These are phyloP conservation scores for Euphonia xanthogaster DNA, from an alignment of 2,797 vertebrate genomes.

Conservation along the genomic window DNA sequence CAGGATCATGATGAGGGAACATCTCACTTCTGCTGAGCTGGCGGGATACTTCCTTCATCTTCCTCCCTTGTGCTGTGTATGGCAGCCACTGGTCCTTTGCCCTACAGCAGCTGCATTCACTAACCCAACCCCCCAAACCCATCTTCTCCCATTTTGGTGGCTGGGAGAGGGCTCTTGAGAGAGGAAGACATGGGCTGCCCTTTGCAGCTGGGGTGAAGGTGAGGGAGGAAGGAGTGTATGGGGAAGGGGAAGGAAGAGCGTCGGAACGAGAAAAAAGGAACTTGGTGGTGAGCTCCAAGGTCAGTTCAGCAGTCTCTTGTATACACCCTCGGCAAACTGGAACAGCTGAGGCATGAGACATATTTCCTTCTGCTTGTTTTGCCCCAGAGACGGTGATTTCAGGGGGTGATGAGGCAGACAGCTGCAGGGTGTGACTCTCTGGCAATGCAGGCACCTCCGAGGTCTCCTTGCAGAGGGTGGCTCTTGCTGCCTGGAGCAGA, in stretches of 20 bases:
- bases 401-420: neutral
- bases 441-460: neutral
- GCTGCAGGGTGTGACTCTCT: constrained; percentile 25
- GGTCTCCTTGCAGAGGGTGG: neutral
- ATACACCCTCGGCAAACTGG: neutral
- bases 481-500: neutral
- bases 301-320: neutral
- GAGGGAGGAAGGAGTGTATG: neutral
- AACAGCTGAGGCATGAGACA: neutral
- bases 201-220: neutral
- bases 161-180: neutral
- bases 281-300: neutral
- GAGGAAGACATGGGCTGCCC: neutral
- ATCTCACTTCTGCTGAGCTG: neutral
- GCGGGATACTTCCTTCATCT: neutral
- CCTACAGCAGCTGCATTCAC: neutral
- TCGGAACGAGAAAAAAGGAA: neutral
- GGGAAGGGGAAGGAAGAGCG: neutral
- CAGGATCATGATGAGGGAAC: fast-evolving
- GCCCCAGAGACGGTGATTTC: neutral
- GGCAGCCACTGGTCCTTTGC: fast-evolving
- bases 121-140: fast-evolving
- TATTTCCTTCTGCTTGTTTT: constrained; percentile 39
- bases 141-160: neutral
- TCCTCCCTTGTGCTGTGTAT: neutral